phyloP scores from a whole-genome alignment of 1,140 invertebrate genomes.

The Whitmania pigra region DNA sequence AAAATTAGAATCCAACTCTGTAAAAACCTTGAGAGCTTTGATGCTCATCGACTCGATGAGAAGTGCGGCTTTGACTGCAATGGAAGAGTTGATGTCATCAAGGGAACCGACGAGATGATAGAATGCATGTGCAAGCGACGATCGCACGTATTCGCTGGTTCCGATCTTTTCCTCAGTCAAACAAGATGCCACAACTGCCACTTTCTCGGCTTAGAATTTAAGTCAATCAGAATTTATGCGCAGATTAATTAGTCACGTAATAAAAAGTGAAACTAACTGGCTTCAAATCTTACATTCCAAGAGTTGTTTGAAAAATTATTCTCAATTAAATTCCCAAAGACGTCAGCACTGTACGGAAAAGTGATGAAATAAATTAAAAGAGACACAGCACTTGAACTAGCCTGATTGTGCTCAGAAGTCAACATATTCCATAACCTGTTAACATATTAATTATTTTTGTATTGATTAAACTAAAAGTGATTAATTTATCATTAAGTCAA shows the following conservation, averaged over 20 bases:
- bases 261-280: slow-evolving; percentile 46
- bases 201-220: slow-evolving; percentile 62
- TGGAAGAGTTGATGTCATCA: slow-evolving; percentile 85
- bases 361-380: slow-evolving; percentile 86
- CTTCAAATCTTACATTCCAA: slow-evolving; percentile 77
- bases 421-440: slow-evolving; percentile 79
- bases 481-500: too few relatives aligned
- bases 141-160: slow-evolving; percentile 69
- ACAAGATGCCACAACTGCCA: slow-evolving; percentile 78
- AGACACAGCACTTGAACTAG: slow-evolving; percentile 74
- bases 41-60: slow-evolving; percentile 80
- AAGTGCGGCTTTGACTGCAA: slow-evolving; percentile 80
- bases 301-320: slow-evolving; percentile 71
- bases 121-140: slow-evolving; percentile 87
- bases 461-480: too few relatives aligned
- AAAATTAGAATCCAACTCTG: background rate
- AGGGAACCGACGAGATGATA: slow-evolving; percentile 88
- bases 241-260: background rate
- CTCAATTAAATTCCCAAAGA: slow-evolving; percentile 85
- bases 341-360: slow-evolving; percentile 74
- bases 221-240: background rate
- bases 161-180: slow-evolving; percentile 75
- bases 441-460: slow-evolving; percentile 24
- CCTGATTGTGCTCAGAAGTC: slow-evolving; percentile 80
- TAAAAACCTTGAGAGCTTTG: slow-evolving; percentile 6